Conservation (phyloP, 2,113 vertebrate species). For the Mesocricetus auratus region DNA sequence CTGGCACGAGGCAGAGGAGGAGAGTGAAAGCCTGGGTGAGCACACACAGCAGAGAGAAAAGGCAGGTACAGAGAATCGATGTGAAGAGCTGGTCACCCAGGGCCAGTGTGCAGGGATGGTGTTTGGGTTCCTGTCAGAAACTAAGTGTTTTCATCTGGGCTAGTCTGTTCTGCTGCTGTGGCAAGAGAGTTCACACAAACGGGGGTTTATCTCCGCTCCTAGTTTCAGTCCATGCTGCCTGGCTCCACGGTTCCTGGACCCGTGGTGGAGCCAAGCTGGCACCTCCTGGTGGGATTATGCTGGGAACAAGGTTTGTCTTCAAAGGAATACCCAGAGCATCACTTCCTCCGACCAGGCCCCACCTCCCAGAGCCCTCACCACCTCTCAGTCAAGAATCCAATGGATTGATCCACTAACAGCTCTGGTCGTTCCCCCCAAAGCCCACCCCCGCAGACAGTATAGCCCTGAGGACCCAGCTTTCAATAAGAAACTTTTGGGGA, state of each 20-base stretch:
- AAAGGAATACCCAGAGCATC: background rate
- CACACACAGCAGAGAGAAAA: accelerated
- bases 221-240: background rate
- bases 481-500: background rate
- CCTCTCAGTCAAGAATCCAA: background rate
- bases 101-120: accelerated
- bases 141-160: accelerated
- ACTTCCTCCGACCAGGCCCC: background rate
- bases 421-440: background rate
- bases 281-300: too few species aligned
- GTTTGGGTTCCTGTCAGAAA: background rate
- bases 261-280: background rate
- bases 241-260: background rate
- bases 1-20: background rate
- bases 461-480: background rate
- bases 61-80: accelerated
- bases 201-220: background rate
- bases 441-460: background rate
- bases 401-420: background rate
- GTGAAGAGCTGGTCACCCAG: background rate
- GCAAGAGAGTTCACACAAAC: too few species aligned
- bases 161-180: background rate
- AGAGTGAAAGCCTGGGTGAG: accelerated
- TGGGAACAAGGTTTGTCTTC: background rate
- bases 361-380: background rate